Conservation (phyloP, 2,113 vertebrate species). For the Lophius piscatorius region DNA sequence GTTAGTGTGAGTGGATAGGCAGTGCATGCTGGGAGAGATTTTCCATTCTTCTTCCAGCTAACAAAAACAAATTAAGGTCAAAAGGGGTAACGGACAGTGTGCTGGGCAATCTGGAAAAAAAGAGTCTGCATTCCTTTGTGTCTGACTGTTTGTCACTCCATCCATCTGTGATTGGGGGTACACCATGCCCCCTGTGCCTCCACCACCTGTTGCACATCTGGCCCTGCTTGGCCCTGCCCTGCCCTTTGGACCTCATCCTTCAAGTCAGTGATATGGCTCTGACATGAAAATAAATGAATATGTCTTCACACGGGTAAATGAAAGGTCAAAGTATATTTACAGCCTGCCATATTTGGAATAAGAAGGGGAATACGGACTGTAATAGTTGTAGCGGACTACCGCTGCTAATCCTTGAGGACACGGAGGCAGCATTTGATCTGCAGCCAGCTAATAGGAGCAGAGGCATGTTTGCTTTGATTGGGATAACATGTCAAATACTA, state of each 20-base stretch:
- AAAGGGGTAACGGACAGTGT: slow-evolving; percentile 24
- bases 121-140: slow-evolving; percentile 38
- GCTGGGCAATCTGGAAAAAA: slow-evolving; percentile 12
- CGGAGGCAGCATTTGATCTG: slow-evolving; percentile 42
- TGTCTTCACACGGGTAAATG: slow-evolving; percentile 14
- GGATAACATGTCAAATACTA: slow-evolving; percentile 45
- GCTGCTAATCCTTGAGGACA: slow-evolving; percentile 41
- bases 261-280: slow-evolving; percentile 24
- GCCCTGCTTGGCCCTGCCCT: slow-evolving; percentile 13
- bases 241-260: slow-evolving; percentile 39
- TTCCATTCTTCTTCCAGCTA: slow-evolving; percentile 52
- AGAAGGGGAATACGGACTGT: slow-evolving; percentile 6
- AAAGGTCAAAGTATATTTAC: slow-evolving; percentile 26
- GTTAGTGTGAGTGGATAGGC: slow-evolving; percentile 24
- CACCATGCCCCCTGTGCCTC: slow-evolving; percentile 25
- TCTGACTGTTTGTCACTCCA: slow-evolving; percentile 54
- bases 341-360: slow-evolving; percentile 20
- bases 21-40: slow-evolving; percentile 43
- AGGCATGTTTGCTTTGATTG: slow-evolving; percentile 58
- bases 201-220: slow-evolving; percentile 67
- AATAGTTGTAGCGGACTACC: slow-evolving; percentile 15
- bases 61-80: slow-evolving; percentile 44
- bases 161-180: slow-evolving; percentile 47
- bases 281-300: slow-evolving; percentile 47
- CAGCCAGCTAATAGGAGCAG: slow-evolving; percentile 49